Conservation (phyloP, 2,888 invertebrate genomes). For the Melanotus villosus region DNA sequence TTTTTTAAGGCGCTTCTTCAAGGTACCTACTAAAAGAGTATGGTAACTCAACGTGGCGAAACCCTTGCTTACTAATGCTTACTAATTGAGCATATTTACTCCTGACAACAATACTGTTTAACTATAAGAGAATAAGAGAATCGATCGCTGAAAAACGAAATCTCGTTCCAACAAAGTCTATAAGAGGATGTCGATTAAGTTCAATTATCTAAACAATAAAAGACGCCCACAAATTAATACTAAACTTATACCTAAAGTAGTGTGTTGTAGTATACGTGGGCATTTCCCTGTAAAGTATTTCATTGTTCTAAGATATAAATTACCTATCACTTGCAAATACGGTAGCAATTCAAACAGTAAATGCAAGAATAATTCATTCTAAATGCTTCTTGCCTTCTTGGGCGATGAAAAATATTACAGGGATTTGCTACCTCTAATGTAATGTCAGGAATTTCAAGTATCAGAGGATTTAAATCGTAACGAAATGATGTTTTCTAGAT, state of each 20-base stretch:
- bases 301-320: slow-evolving; percentile 23
- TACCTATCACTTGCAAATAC: slow-evolving; percentile 23
- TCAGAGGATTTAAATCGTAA: background rate
- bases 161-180: too few species aligned
- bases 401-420: slow-evolving; percentile 8
- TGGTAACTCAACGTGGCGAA: too few species aligned
- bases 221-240: background rate
- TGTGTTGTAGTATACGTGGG: background rate
- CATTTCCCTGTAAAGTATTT: background rate
- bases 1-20: too few species aligned
- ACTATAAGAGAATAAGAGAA: too few species aligned
- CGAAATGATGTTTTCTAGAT: too few species aligned
- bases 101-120: too few species aligned
- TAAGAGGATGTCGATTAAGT: too few species aligned
- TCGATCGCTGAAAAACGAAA: too few species aligned
- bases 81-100: too few species aligned
- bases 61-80: too few species aligned
- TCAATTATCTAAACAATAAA: background rate
- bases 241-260: background rate
- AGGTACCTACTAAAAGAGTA: too few species aligned
- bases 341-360: slow-evolving; percentile 17
- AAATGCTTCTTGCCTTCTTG: slow-evolving; percentile 5
- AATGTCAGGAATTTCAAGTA: background rate
- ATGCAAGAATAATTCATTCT: slow-evolving; percentile 14
- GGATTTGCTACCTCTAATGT: slow-evolving; percentile 14